Conservation (phyloP, 2,113 vertebrate genomes). For the Apteryx mantelli region DNA sequence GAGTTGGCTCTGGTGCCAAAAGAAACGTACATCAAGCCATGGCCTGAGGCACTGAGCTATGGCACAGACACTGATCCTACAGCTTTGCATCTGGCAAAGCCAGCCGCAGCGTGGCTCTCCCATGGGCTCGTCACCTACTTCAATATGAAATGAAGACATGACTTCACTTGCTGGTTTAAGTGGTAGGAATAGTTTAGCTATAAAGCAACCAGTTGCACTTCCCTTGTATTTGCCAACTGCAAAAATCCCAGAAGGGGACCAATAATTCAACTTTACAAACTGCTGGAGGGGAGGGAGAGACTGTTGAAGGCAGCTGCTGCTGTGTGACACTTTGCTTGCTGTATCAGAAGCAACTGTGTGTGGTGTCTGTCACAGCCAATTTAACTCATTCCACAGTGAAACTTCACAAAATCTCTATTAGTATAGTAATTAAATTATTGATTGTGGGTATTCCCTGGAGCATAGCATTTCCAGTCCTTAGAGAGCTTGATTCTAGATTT, state of each 20-base stretch:
- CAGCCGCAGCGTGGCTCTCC: neutral
- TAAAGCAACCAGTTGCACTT: neutral
- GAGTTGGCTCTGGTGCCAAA: neutral
- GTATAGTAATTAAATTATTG: neutral
- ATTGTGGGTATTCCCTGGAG: neutral
- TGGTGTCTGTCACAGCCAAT: neutral
- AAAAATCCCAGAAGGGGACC: neutral
- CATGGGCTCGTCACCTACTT: neutral
- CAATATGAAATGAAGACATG: neutral
- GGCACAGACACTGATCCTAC: neutral
- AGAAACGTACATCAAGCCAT: neutral
- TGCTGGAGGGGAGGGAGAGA: fast-evolving
- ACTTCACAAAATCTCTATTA: neutral
- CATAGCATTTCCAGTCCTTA: neutral
- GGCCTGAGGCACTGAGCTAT: neutral
- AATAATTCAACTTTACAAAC: neutral
- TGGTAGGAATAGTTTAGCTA: neutral
- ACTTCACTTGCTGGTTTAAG: neutral
- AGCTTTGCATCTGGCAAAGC: neutral
- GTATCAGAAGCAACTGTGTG: neutral
- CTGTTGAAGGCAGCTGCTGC: neutral
- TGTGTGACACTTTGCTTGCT: fast-evolving
- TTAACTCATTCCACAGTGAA: neutral
- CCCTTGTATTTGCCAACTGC: neutral
- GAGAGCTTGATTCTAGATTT: neutral